phyloP scores from a whole-genome alignment of 1,140 invertebrate genomes.

The Hyles vespertilio region DNA sequence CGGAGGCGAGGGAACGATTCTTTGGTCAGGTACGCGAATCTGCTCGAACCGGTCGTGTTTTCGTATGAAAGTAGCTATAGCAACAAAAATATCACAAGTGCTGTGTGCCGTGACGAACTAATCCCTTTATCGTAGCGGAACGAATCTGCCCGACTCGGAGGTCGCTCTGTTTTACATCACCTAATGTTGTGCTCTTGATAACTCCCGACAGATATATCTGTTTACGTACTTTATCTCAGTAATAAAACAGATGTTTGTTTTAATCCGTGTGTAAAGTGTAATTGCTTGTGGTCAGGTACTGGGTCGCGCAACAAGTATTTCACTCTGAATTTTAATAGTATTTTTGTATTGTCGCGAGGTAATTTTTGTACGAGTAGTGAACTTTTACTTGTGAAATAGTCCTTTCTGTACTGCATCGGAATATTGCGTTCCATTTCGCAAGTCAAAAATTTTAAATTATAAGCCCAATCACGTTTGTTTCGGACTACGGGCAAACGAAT shows the following conservation, averaged over 20 bases:
- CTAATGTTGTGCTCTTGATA: conserved; percentile 40
- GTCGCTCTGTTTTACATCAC: conserved; percentile 53
- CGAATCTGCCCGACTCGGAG: conserved; percentile 40
- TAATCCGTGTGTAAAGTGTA: conserved; percentile 16
- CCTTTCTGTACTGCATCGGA: too few species aligned
- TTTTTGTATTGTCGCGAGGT: too few species aligned
- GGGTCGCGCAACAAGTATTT: background rate
- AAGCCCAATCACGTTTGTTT: conserved; percentile 7
- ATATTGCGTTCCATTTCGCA: background rate
- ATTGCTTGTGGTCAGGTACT: conserved; percentile 8
- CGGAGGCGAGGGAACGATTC: conserved; percentile 62
- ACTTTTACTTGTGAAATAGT: too few species aligned
- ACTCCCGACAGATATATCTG: conserved; percentile 36
- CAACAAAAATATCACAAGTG: conserved; percentile 27
- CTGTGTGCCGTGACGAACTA: conserved; percentile 39
- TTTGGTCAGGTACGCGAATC: conserved; percentile 57
- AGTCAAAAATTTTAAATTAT: conserved; percentile 7
- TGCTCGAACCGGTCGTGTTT: conserved; percentile 5
- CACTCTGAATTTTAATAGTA: background rate
- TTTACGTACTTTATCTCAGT: conserved; percentile 41
- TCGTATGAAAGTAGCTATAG: conserved; percentile 18
- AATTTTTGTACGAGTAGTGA: too few species aligned
- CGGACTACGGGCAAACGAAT: background rate
- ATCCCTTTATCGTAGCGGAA: conserved; percentile 64
- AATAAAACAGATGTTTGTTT: conserved; percentile 48